Evolutionary conservation across 2,797 vertebrate species (phyloP).

Genomic region (Gymnodraco acuticeps): DNA sequence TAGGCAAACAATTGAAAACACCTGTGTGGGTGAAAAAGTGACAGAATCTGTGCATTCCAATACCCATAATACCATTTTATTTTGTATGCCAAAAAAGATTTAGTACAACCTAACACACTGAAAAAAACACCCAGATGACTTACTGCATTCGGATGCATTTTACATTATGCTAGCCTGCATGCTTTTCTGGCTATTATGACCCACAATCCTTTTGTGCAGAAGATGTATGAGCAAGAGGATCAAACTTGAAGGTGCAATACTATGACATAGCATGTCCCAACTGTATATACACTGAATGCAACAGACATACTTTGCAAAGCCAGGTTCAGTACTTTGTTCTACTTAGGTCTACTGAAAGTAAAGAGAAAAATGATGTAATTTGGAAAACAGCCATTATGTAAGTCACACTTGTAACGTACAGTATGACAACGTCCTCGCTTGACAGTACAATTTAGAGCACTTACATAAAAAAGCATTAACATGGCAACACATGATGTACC

Average conservation of each 20-base stretch:
- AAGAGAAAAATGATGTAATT: no score
- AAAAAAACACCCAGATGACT: no score
- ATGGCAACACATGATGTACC: constrained; percentile 9
- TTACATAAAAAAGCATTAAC: constrained; percentile 14
- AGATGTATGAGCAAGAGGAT: background rate
- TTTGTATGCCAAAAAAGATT: no score
- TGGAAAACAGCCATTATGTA: background rate
- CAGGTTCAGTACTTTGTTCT: no score
- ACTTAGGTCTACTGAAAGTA: no score
- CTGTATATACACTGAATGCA: background rate
- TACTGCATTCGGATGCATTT: no score
- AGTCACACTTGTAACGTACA: background rate
- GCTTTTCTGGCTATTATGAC: no score
- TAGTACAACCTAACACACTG: no score
- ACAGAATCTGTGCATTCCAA: background rate
- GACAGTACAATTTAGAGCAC: constrained; percentile 9
- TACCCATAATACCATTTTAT: no score
- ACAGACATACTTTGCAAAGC: no score
- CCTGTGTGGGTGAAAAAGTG: background rate
- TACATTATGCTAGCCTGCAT: no score
- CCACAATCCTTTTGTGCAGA: no score
- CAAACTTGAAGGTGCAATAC: background rate
- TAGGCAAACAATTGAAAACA: background rate
- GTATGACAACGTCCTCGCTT: background rate
- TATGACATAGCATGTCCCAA: background rate